A percentile compares a stretch with the other conserved stretches of the same genome.
Evolutionary conservation across 2,888 invertebrate genomes (phyloP).

Genomic region (Elmis aenea): DNA sequence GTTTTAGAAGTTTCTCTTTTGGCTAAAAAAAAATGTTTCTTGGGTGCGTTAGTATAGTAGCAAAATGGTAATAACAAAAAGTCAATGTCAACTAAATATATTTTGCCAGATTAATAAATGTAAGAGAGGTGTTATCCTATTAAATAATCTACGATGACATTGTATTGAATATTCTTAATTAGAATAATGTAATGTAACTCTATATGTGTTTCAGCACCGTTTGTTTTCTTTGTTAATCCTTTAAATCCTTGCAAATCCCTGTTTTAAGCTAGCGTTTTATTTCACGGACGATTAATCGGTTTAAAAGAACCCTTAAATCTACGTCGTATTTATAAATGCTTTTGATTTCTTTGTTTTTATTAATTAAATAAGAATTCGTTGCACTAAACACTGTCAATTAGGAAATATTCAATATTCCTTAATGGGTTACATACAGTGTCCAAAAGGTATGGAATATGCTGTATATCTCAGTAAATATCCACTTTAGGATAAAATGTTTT

Average conservation of each 20-base stretch:
- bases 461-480: no score
- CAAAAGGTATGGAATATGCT: no score
- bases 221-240: slow-evolving; percentile 35
- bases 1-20: neutral
- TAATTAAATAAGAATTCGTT: neutral
- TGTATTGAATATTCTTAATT: slow-evolving; percentile 45
- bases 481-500: no score
- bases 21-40: slow-evolving; percentile 5
- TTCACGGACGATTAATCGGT: neutral
- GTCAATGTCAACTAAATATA: slow-evolving; percentile 38
- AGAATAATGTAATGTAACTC: slow-evolving; percentile 39
- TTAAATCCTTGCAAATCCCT: neutral
- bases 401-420: no score
- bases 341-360: neutral
- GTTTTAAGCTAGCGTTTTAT: neutral
- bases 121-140: slow-evolving; percentile 32
- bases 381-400: no score
- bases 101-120: slow-evolving; percentile 43
- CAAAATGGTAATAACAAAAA: slow-evolving; percentile 12
- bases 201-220: slow-evolving; percentile 43
- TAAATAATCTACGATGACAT: slow-evolving; percentile 34
- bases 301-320: no score
- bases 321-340: neutral
- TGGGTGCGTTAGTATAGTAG: slow-evolving; percentile 17
- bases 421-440: no score